These are phyloP conservation scores for Urophycis tenuis DNA, from an alignment of 2,797 vertebrate genomes.

Conservation along the genomic window DNA sequence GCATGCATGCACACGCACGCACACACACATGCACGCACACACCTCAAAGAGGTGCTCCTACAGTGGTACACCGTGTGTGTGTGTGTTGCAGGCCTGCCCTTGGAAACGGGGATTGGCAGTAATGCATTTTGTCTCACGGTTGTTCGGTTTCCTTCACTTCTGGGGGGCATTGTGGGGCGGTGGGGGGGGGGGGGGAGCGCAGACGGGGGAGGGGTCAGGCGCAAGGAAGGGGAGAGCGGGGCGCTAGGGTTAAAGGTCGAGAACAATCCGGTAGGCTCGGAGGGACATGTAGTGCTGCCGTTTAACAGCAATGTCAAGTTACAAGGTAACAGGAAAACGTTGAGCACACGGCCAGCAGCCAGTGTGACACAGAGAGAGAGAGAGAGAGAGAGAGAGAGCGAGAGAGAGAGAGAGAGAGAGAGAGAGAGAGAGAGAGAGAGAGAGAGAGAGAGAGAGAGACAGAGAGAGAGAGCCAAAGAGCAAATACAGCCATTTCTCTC, in stretches of 20 bases:
- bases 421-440: too few species aligned
- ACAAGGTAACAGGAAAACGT: background rate
- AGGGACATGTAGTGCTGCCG: background rate
- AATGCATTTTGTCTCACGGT: background rate
- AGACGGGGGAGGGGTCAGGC: background rate
- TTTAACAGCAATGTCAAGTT: background rate
- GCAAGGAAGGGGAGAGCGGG: too few species aligned
- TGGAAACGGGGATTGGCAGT: background rate
- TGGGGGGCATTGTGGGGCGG: background rate
- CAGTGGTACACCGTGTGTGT: background rate
- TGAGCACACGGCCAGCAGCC: background rate
- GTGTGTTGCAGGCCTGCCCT: background rate
- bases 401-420: too few species aligned
- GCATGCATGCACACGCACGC: background rate
- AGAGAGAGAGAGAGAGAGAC: background rate
- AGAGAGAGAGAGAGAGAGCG: too few species aligned
- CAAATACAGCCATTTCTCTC: background rate
- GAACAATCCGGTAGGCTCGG: constrained; percentile 3
- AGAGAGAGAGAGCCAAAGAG: background rate
- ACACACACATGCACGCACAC: background rate
- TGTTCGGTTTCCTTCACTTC: background rate
- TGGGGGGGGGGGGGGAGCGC: background rate
- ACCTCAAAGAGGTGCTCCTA: too few species aligned
- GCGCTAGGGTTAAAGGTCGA: background rate
- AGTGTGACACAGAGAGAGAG: background rate